A percentile compares a stretch with the other conserved stretches of the same genome.
Conservation (phyloP, 2,797 vertebrate species). For the Xenopus petersii region DNA sequence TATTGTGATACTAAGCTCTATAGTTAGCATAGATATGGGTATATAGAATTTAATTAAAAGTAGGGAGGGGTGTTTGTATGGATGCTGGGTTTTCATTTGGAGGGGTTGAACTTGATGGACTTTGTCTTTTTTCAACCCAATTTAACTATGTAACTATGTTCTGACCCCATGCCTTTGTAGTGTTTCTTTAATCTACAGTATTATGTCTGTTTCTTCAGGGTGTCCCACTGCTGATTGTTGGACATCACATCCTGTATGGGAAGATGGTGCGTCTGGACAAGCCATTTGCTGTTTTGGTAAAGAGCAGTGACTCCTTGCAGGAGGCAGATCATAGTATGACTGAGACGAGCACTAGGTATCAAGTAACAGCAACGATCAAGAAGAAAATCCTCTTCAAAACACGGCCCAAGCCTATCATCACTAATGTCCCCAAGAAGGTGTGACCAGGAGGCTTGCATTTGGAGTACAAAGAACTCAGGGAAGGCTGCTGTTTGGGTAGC, state of each 20-base stretch:
- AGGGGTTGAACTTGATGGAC: too few species aligned
- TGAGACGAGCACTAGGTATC: conserved; percentile 68
- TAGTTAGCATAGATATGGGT: too few species aligned
- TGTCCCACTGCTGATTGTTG: conserved; percentile 84
- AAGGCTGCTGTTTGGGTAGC: not conserved
- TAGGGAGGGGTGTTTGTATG: too few species aligned
- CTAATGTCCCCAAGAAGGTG: conserved; percentile 87
- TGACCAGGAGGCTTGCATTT: conserved; percentile 53
- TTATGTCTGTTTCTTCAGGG: conserved; percentile 66
- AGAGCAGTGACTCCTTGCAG: conserved; percentile 50
- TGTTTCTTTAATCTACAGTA: too few species aligned
- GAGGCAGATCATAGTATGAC: conserved; percentile 52
- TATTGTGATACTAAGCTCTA: too few species aligned
- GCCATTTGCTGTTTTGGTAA: conserved; percentile 86
- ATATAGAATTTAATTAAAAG: too few species aligned
- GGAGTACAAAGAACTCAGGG: too few species aligned
- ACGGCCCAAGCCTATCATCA: conserved; percentile 95
- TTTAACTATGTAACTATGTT: too few species aligned
- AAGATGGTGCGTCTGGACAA: conserved; percentile 90
- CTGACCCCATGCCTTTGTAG: too few species aligned
- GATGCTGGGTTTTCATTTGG: too few species aligned
- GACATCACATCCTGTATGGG: conserved; percentile 94
- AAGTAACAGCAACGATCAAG: conserved; percentile 82
- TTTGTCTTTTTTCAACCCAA: too few species aligned
- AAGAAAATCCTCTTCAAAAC: conserved; percentile 94